Evolutionary conservation across 2,888 invertebrate species (phyloP).

Genomic region (Drosophila prostipennis): DNA sequence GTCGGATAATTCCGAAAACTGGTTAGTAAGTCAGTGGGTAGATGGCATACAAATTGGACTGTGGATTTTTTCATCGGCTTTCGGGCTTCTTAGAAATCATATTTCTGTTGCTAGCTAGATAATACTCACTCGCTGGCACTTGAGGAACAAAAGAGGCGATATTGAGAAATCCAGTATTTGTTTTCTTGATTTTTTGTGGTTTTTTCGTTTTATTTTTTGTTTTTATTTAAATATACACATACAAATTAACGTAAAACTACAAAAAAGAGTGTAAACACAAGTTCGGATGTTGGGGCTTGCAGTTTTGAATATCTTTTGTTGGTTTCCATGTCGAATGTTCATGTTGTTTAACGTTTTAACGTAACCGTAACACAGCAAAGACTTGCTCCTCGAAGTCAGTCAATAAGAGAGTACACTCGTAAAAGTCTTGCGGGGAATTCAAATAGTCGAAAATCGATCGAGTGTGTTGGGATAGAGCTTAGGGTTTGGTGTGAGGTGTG

Average conservation of each 20-base stretch:
- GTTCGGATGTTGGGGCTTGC: slow-evolving; percentile 47
- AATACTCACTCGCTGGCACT: no score
- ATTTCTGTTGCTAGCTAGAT: slow-evolving; percentile 27
- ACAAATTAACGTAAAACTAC: slow-evolving; percentile 80
- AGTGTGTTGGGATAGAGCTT: slow-evolving; percentile 6
- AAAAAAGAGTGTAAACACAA: slow-evolving; percentile 72
- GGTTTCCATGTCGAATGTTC: slow-evolving; percentile 41
- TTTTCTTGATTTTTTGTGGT: slow-evolving; percentile 33
- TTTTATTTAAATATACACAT: slow-evolving; percentile 81
- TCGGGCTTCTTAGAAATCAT: slow-evolving; percentile 19
- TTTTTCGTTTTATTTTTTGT: slow-evolving; percentile 38
- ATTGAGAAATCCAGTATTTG: slow-evolving; percentile 48
- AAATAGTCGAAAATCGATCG: slow-evolving; percentile 27
- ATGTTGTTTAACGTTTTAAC: slow-evolving; percentile 56
- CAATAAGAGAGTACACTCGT: slow-evolving; percentile 53
- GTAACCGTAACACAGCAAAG: slow-evolving; percentile 84
- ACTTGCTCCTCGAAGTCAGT: slow-evolving; percentile 64
- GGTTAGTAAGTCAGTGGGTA: slow-evolving; percentile 81
- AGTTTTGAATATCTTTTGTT: slow-evolving; percentile 41
- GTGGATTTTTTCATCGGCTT: slow-evolving; percentile 28
- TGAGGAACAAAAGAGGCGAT: slow-evolving; percentile 10
- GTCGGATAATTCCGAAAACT: slow-evolving; percentile 63
- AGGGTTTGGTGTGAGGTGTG: slow-evolving; percentile 20
- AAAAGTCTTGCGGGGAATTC: slow-evolving; percentile 58
- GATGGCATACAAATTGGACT: slow-evolving; percentile 62